Evolutionary conservation across 1,140 invertebrate genomes (phyloP).

Genomic region (Bemisia tabaci): DNA sequence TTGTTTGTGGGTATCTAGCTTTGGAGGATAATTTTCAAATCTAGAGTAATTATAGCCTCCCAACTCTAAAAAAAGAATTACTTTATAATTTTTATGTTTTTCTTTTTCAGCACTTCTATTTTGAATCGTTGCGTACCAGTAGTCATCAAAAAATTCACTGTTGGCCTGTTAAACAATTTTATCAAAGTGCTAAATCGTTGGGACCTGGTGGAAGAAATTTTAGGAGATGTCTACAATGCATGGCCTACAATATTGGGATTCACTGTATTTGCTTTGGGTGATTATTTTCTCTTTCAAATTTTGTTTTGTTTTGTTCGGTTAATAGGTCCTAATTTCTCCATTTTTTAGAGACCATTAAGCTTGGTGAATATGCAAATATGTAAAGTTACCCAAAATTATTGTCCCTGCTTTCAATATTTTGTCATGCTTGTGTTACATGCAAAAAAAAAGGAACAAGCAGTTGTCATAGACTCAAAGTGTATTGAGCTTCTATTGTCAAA

Average conservation of each 20-base stretch:
- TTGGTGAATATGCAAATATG: no score
- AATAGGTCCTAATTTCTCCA: slow-evolving; percentile 1
- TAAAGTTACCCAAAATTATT: no score
- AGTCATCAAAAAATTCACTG: slow-evolving; percentile 41
- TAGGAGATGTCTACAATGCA: slow-evolving; percentile 73
- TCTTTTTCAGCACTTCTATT: slow-evolving; percentile 47
- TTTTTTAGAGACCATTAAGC: slow-evolving; percentile 3
- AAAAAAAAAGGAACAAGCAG: no score
- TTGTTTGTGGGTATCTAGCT: no score
- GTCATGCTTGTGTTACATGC: no score
- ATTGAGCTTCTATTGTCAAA: no score
- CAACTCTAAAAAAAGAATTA: no score
- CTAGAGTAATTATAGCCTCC: no score
- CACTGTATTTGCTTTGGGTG: slow-evolving; percentile 67
- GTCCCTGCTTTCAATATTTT: no score
- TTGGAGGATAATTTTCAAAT: no score
- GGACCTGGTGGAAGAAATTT: slow-evolving; percentile 72
- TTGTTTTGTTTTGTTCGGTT: not conserved
- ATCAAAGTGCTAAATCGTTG: slow-evolving; percentile 73
- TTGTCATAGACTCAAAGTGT: no score
- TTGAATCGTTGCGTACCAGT: slow-evolving; percentile 78
- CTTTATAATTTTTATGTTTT: no score
- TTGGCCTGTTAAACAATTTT: slow-evolving; percentile 48
- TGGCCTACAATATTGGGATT: slow-evolving; percentile 75
- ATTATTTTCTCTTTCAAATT: slow-evolving; percentile 24